phyloP scores from a whole-genome alignment of 2,113 vertebrate species.

The Polypterus bichir region DNA sequence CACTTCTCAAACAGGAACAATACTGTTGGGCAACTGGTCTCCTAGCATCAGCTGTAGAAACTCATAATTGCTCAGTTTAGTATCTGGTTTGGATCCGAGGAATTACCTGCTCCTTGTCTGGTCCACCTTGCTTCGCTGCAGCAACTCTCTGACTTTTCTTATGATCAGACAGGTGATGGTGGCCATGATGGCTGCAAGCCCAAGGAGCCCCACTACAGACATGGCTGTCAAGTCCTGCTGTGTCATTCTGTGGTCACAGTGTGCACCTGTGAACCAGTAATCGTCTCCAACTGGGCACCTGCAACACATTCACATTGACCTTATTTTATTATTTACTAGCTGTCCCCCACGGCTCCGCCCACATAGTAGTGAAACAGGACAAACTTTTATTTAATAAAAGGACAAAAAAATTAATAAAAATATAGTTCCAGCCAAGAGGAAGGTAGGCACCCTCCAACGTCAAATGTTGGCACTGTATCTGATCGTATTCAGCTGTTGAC shows the following conservation, averaged over 20 bases:
- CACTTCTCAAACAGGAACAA: slow-evolving; percentile 3
- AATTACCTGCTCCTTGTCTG: slow-evolving; percentile 75
- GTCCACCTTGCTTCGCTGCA: slow-evolving; percentile 68
- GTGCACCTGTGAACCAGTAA: slow-evolving; percentile 74
- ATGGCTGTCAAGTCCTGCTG: slow-evolving; percentile 47
- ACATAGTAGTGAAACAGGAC: no score
- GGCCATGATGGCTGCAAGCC: slow-evolving; percentile 39
- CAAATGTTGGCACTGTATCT: no score
- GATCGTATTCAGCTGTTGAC: no score
- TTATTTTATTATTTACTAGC: no score
- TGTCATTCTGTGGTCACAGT: slow-evolving; percentile 66
- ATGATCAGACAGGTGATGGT: slow-evolving; percentile 45
- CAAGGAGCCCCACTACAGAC: slow-evolving; percentile 49
- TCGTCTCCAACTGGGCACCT: slow-evolving; percentile 71
- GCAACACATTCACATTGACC: background rate
- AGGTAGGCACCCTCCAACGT: no score
- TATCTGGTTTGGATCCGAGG: background rate
- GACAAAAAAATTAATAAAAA: no score
- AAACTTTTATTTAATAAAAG: no score
- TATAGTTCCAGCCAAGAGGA: no score
- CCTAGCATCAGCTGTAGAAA: background rate
- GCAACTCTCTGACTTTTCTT: slow-evolving; percentile 54
- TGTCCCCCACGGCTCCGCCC: no score
- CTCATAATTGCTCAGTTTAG: background rate
- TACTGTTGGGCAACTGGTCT: slow-evolving; percentile 1